phyloP scores from a whole-genome alignment of 2,797 vertebrate genomes.

The Scleropages formosus region DNA sequence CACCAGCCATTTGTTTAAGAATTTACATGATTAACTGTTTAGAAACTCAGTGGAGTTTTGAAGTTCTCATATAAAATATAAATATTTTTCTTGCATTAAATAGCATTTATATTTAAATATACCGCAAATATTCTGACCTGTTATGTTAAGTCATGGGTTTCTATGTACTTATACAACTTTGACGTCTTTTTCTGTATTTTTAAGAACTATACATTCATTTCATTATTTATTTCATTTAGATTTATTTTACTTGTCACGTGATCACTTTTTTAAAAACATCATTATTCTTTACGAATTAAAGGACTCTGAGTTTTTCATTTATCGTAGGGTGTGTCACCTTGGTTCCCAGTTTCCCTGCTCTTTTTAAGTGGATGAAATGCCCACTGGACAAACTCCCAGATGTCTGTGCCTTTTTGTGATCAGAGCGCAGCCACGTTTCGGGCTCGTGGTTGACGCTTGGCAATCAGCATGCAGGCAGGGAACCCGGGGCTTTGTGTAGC shows the following conservation, averaged over 20 bases:
- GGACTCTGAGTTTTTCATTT: not conserved
- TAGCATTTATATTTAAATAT: too few species aligned
- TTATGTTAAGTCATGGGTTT: too few species aligned
- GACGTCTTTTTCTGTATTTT: not conserved
- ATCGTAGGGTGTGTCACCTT: not conserved
- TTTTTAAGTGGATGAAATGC: slow-evolving; percentile 32
- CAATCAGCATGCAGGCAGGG: slow-evolving; percentile 59
- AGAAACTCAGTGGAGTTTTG: too few species aligned
- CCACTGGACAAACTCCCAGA: slow-evolving; percentile 35
- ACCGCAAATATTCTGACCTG: too few species aligned
- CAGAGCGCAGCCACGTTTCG: slow-evolving; percentile 38
- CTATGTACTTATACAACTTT: not conserved
- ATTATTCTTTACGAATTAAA: slow-evolving; percentile 10
- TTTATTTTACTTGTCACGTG: not conserved
- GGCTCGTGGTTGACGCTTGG: slow-evolving; percentile 51
- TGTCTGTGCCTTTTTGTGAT: slow-evolving; percentile 39
- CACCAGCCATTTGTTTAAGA: not conserved
- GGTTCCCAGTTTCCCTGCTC: slow-evolving; percentile 43
- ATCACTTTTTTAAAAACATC: not conserved
- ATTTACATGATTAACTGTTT: too few species aligned
- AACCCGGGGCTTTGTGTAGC: slow-evolving; percentile 42
- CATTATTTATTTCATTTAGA: not conserved
- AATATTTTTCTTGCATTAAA: too few species aligned
- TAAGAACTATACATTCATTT: not conserved
- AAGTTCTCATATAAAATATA: not conserved